Percentiles rank a stretch among this genome's conserved stretches.
These are phyloP conservation scores for Synodontis membranacea DNA, from an alignment of 2,113 vertebrate species.

Conservation along the genomic window DNA sequence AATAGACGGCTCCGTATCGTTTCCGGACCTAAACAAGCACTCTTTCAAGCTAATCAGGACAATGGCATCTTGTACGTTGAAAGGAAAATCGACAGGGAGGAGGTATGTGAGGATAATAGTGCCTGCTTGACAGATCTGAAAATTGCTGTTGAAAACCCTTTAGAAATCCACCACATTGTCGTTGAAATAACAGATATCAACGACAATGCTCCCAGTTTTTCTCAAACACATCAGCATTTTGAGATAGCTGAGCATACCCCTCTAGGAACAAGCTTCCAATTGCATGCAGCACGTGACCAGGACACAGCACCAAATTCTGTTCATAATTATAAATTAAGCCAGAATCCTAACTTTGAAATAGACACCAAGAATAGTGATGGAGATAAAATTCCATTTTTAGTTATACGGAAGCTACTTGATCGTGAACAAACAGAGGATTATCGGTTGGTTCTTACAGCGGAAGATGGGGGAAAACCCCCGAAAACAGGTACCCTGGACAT, in stretches of 20 bases:
- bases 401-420: constrained; percentile 52
- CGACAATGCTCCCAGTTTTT: constrained; percentile 55
- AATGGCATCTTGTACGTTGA: constrained; percentile 63
- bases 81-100: constrained; percentile 57
- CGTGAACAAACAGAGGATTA: constrained; percentile 39
- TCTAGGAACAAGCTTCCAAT: constrained; percentile 48
- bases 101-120: constrained; percentile 56
- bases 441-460: constrained; percentile 38
- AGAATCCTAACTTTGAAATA: constrained; percentile 51
- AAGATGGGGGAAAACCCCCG: constrained; percentile 53
- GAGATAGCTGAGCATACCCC: constrained; percentile 47
- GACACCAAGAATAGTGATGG: constrained; percentile 37
- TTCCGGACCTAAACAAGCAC: constrained; percentile 59
- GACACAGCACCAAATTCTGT: constrained; percentile 47
- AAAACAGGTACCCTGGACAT: constrained; percentile 52
- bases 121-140: constrained; percentile 58
- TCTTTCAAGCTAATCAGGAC: constrained; percentile 67
- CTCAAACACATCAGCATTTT: constrained; percentile 40
- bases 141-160: constrained; percentile 56
- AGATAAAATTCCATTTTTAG: constrained; percentile 53
- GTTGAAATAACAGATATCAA: constrained; percentile 59
- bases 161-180: constrained; percentile 57
- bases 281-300: constrained; percentile 47
- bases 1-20: constrained; percentile 73
- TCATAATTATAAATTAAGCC: constrained; percentile 33